Percentiles rank a stretch among this genome's conserved stretches.
phyloP scores from a whole-genome alignment of 2,888 invertebrate genomes.

The Eurytoma californica region DNA sequence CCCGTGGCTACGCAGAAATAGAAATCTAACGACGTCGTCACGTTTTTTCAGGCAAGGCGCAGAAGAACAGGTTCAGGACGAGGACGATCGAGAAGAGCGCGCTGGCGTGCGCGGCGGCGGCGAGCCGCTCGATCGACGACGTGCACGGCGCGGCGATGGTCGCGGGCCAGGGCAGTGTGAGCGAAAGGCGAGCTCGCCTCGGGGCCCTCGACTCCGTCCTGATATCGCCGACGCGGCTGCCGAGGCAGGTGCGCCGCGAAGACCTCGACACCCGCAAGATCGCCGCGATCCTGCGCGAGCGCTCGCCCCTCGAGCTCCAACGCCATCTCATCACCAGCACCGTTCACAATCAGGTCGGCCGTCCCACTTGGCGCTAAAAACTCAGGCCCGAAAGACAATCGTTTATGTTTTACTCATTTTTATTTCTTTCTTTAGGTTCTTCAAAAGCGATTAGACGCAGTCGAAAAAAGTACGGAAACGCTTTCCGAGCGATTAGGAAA shows the following conservation, averaged over 20 bases:
- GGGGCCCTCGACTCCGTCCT: constrained; percentile 84
- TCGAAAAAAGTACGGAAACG: constrained; percentile 81
- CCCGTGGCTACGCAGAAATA: too few relatives aligned
- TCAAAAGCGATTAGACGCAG: constrained; percentile 83
- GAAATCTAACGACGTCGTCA: too few relatives aligned
- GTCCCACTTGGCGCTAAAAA: background rate
- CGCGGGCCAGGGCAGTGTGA: constrained; percentile 57
- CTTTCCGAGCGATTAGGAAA: constrained; percentile 84
- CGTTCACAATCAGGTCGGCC: constrained; percentile 87
- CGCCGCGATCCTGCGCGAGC: constrained; percentile 88
- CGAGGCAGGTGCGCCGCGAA: constrained; percentile 75
- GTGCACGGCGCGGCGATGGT: constrained; percentile 58
- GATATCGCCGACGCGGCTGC: constrained; percentile 80
- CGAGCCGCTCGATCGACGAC: constrained; percentile 64
- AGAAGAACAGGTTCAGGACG: constrained; percentile 72
- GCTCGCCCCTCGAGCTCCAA: constrained; percentile 88
- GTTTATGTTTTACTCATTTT: background rate
- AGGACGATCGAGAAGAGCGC: constrained; percentile 74
- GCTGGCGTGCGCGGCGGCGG: constrained; percentile 60
- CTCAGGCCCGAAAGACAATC: background rate
- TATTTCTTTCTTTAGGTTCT: constrained; percentile 79
- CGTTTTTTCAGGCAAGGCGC: constrained; percentile 60
- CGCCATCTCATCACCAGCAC: constrained; percentile 88
- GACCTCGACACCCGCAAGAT: constrained; percentile 85
- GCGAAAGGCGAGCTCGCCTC: constrained; percentile 73